Base-by-base conservation (phyloP, 2,888 invertebrate genomes). In the Phyllotreta cruciferae region DNA sequence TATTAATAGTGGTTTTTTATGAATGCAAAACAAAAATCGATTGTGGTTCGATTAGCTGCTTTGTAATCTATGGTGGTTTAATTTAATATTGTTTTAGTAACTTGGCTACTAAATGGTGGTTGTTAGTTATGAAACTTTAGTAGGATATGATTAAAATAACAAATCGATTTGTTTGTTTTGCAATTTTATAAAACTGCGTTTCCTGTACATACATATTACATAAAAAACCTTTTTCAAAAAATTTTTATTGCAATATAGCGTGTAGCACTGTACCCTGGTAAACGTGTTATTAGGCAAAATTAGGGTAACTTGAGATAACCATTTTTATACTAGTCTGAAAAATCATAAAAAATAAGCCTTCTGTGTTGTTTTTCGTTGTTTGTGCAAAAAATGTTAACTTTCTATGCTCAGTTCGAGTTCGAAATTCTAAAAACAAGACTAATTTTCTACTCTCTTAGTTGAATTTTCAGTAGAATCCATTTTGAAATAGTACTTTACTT, bases 191-290 rank as follows among this genome's bases (percentile, higher is more conserved):
- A 47, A 45, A 45, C 64, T 37, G 36, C 47, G 63, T 70, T 63
- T 11, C 52, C 69, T 74, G 73, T 72, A 71, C 71, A 72, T 66
- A 69, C 58, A 56, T 63, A 66, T 61, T 62, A 53, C 63, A 54
- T 64, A 66, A 60, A 60, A 63, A 64, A 63, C 57, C 67, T 68
- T 69, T 69, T 65, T 62, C 65, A 64, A 66, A 66, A 36, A 69
- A 68, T 70, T 72, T 70, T 66, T 66, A 69, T 67, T 71, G 69
- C 69, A 69, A 70, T 68, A 61, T 69, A 68, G 65, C 63, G 62
- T 66, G 62, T 66, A 70, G 65, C 66, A 67, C 64, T 64, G 53
- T 60, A 53, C 60, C 60, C 64, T 67, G 58, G 61, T 65, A 50
- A 63, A 65, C 64, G 63, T 67, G 66, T 67, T 69, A 63, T 69